A percentile compares a stretch with the other conserved stretches of the same genome.
Evolutionary conservation across 2,113 vertebrate species (phyloP).

Genomic region (Oreochromis spilurus): DNA sequence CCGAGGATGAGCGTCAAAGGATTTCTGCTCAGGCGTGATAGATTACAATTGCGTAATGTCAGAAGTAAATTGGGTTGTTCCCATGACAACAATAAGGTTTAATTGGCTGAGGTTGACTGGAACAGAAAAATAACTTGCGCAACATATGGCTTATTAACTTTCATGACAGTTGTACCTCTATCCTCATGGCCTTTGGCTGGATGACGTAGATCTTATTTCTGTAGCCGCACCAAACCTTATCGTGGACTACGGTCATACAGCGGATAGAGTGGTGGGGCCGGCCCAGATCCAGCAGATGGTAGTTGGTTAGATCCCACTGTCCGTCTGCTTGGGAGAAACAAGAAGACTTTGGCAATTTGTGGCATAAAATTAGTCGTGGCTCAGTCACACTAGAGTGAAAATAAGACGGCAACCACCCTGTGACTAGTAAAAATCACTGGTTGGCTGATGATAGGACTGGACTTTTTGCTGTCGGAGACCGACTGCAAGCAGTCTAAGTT

Average conservation of each 20-base stretch:
- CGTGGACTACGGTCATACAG: conserved; percentile 94
- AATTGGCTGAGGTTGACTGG: neutral
- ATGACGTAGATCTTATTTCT: conserved; percentile 98
- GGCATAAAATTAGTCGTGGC: neutral
- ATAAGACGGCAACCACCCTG: neutral
- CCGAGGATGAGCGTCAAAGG: conserved; percentile 93
- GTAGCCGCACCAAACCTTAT: conserved; percentile 97
- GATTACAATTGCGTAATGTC: neutral
- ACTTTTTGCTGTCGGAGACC: neutral
- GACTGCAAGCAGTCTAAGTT: neutral
- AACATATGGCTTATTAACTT: neutral
- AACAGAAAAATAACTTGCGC: neutral
- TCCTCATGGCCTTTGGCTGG: conserved; percentile 97
- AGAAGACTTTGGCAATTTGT: neutral
- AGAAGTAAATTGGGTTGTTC: neutral
- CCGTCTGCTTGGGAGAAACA: conserved; percentile 71
- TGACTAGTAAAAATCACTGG: neutral
- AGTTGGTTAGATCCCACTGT: conserved; percentile 98
- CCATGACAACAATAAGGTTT: neutral
- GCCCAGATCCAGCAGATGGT: conserved; percentile 93
- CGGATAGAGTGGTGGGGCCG: conserved; percentile 97
- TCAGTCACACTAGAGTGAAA: neutral
- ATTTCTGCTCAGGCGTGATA: conserved; percentile 75
- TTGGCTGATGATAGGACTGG: neutral
- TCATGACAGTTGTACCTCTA: conserved; percentile 77